Conservation (phyloP, 1,140 invertebrate species). For the Rhysida immarginata region DNA sequence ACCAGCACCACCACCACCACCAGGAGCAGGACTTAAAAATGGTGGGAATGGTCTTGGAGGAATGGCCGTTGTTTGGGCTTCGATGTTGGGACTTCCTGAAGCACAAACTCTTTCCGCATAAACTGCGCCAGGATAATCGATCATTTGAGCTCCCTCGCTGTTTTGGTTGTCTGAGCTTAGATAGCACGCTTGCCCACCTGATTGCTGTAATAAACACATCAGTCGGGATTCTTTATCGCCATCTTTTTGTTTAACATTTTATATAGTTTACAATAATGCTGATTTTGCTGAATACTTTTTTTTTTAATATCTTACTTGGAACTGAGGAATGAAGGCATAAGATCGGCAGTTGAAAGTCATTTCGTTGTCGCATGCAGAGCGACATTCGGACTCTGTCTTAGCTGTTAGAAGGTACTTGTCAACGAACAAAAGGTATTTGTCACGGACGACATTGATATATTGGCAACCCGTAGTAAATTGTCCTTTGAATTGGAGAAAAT, state of each 20-base stretch:
- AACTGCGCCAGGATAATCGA: neutral
- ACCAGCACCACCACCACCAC: neutral
- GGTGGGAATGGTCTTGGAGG: neutral
- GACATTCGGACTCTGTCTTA: slow-evolving; percentile 30
- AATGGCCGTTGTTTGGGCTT: neutral
- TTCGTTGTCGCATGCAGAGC: slow-evolving; percentile 33
- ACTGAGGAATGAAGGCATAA: slow-evolving; percentile 29
- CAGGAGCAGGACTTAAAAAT: neutral
- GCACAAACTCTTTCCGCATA: slow-evolving; percentile 2
- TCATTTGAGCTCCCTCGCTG: slow-evolving; percentile 10
- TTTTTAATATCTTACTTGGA: neutral
- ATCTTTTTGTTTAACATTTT: neutral
- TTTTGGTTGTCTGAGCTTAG: slow-evolving; percentile 2
- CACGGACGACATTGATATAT: neutral
- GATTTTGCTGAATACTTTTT: neutral
- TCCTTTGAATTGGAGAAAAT: too few relatives aligned
- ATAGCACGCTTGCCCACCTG: neutral
- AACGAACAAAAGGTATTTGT: slow-evolving; percentile 12
- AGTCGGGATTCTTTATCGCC: neutral
- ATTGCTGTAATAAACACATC: neutral
- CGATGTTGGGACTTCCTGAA: neutral
- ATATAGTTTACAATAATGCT: neutral
- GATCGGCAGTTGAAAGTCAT: slow-evolving; percentile 35
- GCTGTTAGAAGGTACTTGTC: slow-evolving; percentile 29
- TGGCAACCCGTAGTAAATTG: too few relatives aligned